Percentiles rank a stretch among this genome's conserved stretches.
These are phyloP conservation scores for Ginglymostoma cirratum DNA, from an alignment of 2,113 vertebrate genomes.

Conservation along the genomic window DNA sequence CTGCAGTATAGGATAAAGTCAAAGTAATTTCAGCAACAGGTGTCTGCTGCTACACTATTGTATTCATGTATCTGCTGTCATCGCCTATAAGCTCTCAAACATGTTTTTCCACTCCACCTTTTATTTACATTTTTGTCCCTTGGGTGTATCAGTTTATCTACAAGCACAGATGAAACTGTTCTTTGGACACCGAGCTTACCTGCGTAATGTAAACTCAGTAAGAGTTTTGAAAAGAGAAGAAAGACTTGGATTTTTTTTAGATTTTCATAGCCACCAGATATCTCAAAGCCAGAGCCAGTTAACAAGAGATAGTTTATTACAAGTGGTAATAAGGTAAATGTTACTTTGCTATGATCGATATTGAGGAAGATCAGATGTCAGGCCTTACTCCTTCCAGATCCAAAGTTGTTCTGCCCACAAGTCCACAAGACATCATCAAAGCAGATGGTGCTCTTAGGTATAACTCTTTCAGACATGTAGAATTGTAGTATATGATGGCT, in stretches of 20 bases:
- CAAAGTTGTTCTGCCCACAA: too few species aligned
- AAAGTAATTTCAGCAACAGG: background rate
- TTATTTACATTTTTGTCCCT: background rate
- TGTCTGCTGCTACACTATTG: background rate
- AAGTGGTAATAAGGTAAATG: too few species aligned
- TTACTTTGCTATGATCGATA: too few species aligned
- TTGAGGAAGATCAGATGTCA: too few species aligned
- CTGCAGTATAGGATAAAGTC: background rate
- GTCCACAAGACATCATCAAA: too few species aligned
- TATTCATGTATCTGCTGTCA: background rate
- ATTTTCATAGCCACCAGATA: too few species aligned
- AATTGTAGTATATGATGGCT: background rate
- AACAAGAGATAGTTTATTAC: too few species aligned
- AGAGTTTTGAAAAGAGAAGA: background rate
- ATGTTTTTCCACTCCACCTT: background rate
- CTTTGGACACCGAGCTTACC: background rate
- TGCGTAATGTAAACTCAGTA: background rate
- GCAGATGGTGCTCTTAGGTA: too few species aligned
- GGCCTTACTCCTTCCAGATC: too few species aligned
- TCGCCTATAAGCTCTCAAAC: background rate
- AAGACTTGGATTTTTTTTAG: background rate
- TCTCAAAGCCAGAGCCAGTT: too few species aligned
- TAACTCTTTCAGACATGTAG: too few species aligned
- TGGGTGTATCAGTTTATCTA: background rate
- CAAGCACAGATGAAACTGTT: background rate